Evolutionary conservation across 2,888 invertebrate species (phyloP), one percentile per base, ranked within the genome.

Genomic region (Hypolimnas misippus): DNA sequence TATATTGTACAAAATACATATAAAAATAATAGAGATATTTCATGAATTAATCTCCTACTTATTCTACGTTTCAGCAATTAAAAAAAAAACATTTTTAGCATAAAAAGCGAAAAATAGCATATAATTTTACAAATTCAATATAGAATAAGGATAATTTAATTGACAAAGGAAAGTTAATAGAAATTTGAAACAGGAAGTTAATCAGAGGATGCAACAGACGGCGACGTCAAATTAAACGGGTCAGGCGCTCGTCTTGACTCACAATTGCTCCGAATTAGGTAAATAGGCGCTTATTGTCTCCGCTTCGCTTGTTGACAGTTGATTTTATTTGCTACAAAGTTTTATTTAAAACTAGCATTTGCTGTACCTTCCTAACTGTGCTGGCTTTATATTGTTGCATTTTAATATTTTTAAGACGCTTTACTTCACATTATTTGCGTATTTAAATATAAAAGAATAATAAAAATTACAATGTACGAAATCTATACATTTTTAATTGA

Each of bases 151-250:
- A 66, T 66, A 74, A 72, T 71, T 66, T 62, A 62, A 74, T 75
- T 74, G 82, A 83, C 82, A 84, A 83, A 79, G 77, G 78, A 77
- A 79, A 78, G 82, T 84, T 83, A 85, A 85, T 83, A 86, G 82
- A 82, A 87, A 87, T 87, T 86, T 82, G 81, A 83, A 87, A 85
- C 85, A 82, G 86, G 85, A 89, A 86, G 86, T 86, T 85, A 88
- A 87, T 88, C 86, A 86, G 80, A 79, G 79, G 76, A 76, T 75
- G 81, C 80, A 81, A 81, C 83, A 84, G 83, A 79, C 80, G 77
- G 74, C 79, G 79, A 76, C 79, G 76, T 80, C 79, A 81, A 84
- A 84, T 84, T 83, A 87, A 87, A 84, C 81, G 76, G 85, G 84
- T 84, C 85, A 84, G 78, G 75, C 79, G 71, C 73, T 73, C 73